Conservation (phyloP, 2,113 vertebrate genomes). For the Neolamprologus modestus region DNA sequence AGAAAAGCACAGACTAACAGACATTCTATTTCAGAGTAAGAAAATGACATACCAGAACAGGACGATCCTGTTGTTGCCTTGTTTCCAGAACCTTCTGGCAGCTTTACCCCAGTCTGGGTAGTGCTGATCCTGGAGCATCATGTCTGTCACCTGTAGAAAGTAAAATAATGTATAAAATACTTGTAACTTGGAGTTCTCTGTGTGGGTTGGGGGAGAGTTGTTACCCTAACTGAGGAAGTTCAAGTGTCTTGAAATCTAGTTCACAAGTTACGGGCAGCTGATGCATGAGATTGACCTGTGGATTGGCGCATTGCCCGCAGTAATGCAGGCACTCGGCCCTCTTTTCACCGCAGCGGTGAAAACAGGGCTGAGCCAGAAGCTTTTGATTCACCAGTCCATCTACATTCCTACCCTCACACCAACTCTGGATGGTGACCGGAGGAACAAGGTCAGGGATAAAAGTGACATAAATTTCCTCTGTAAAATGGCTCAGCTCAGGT, state of each 20-base stretch:
- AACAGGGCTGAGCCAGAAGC: background rate
- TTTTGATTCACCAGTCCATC: background rate
- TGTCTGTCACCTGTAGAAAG: constrained; percentile 86
- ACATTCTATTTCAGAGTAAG: background rate
- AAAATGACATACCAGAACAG: constrained; percentile 85
- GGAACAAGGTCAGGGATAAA: background rate
- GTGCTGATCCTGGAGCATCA: constrained; percentile 96
- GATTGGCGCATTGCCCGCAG: background rate
- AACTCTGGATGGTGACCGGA: background rate
- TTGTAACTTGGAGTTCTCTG: background rate
- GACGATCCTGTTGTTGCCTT: constrained; percentile 88
- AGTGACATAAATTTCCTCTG: background rate
- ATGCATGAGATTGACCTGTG: background rate
- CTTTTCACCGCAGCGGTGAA: background rate
- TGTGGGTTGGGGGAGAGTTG: background rate
- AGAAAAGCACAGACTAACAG: background rate
- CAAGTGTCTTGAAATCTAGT: background rate
- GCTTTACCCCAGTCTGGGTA: constrained; percentile 94
- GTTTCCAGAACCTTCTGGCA: constrained; percentile 92
- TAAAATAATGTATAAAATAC: background rate
- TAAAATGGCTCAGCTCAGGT: background rate
- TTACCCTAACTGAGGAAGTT: background rate
- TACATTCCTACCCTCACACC: background rate
- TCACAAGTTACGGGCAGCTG: background rate
- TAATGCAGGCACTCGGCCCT: background rate